These are phyloP conservation scores for Urocynchramus pylzowi DNA, from an alignment of 2,113 vertebrate species.

Conservation along the genomic window DNA sequence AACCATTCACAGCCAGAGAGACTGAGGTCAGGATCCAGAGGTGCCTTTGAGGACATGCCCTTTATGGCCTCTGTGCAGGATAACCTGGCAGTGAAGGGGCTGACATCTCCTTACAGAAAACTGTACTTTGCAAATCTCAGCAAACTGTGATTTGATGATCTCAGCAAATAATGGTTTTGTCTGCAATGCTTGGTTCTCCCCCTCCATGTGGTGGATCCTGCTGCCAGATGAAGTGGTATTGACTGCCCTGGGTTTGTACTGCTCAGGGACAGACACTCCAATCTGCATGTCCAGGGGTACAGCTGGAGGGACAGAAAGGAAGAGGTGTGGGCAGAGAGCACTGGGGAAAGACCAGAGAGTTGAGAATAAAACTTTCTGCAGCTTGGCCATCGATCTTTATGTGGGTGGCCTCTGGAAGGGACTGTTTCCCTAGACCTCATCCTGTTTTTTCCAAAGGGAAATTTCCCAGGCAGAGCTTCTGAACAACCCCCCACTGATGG, in stretches of 20 bases:
- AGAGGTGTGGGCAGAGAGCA: background rate
- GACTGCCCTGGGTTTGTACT: background rate
- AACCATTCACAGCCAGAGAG: background rate
- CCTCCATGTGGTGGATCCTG: background rate
- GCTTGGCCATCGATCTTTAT: background rate
- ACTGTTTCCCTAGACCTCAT: background rate
- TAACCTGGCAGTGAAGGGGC: background rate
- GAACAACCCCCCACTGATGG: background rate
- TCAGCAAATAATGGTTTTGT: background rate
- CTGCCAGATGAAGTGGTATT: background rate
- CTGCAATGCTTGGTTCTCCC: background rate
- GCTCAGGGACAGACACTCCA: background rate
- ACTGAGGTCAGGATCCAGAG: background rate
- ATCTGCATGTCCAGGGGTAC: background rate
- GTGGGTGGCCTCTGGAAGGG: background rate
- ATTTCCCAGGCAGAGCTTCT: background rate
- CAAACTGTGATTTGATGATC: background rate
- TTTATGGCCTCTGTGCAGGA: background rate
- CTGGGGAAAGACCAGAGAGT: background rate
- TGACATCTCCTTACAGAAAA: background rate
- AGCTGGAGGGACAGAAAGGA: fast-evolving
- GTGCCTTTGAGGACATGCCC: background rate
- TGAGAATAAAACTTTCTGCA: background rate
- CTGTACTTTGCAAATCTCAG: background rate
- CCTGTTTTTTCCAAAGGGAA: background rate